Conservation (phyloP, 1,140 invertebrate genomes). For the Ceratitis capitata region DNA sequence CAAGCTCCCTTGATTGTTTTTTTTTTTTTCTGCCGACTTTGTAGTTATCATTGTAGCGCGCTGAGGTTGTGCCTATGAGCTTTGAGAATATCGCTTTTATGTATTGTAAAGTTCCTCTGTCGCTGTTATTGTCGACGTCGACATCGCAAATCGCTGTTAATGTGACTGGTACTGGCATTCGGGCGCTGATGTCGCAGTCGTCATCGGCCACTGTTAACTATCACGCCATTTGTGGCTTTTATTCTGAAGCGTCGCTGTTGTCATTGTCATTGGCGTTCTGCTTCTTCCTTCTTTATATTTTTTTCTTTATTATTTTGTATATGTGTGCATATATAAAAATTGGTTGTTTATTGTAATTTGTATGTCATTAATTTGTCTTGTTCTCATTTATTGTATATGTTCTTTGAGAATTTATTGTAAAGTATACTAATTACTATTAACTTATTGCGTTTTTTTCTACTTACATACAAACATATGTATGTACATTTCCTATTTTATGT, state of each 20-base stretch:
- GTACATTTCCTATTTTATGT: too few species aligned
- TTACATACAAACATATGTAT: background rate
- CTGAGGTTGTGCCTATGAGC: background rate
- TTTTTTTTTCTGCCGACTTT: slow-evolving; percentile 41
- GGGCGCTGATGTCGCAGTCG: too few species aligned
- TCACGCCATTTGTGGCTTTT: background rate
- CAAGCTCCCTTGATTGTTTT: background rate
- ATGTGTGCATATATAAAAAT: too few species aligned
- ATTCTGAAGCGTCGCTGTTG: background rate
- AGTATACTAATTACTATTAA: too few species aligned
- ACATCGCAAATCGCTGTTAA: too few species aligned
- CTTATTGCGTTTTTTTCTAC: background rate
- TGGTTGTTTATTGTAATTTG: background rate
- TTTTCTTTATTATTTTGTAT: too few species aligned
- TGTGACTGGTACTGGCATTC: too few species aligned
- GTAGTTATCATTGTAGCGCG: background rate
- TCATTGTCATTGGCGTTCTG: background rate
- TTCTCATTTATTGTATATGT: background rate
- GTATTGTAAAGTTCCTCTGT: background rate
- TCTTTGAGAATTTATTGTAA: slow-evolving; percentile 22
- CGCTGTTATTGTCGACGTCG: background rate
- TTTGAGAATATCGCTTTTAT: background rate
- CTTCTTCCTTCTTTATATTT: too few species aligned
- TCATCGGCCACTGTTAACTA: background rate
- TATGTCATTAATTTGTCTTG: slow-evolving; percentile 48